Conservation (phyloP, 2,888 invertebrate species). For the Spisula solida region DNA sequence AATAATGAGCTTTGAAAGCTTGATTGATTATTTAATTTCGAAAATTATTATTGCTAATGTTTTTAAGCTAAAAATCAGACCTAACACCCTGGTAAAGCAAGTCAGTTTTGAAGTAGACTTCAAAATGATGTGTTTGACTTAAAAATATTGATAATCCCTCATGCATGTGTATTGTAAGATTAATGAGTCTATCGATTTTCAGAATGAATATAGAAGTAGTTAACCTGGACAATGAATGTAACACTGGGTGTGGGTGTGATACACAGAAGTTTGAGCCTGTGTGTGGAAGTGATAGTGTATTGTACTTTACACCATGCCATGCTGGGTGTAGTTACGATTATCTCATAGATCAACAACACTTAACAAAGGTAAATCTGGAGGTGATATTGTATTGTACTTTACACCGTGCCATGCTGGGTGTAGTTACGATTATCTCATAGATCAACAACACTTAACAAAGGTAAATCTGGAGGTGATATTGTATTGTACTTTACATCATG, state of each 20-base stretch:
- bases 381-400: conserved; percentile 90
- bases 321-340: conserved; percentile 90
- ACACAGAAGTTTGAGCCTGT: conserved; percentile 90
- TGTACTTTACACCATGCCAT: conserved; percentile 92
- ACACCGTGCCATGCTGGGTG: conserved; percentile 93
- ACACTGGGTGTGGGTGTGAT: conserved; percentile 90
- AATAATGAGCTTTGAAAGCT: too few relatives aligned
- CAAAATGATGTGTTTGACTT: too few relatives aligned
- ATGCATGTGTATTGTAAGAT: too few relatives aligned
- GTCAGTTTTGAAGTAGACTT: too few relatives aligned
- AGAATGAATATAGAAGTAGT: conserved; percentile 24
- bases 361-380: conserved; percentile 84
- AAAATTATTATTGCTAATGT: too few relatives aligned
- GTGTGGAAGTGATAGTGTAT: conserved; percentile 90
- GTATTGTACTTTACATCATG: conserved; percentile 92
- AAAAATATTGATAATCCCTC: too few relatives aligned
- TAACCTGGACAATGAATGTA: conserved; percentile 88
- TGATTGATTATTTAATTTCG: too few relatives aligned
- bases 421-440: conserved; percentile 50
- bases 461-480: conserved; percentile 88
- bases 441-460: conserved; percentile 47
- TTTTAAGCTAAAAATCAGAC: too few relatives aligned
- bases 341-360: conserved; percentile 45
- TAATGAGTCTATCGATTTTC: neutral
- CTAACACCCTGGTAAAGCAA: too few relatives aligned